Evolutionary conservation across 2,797 vertebrate genomes (phyloP), one percentile per base, ranked within the genome.

Genomic region (Platyrinchus mystaceus): DNA sequence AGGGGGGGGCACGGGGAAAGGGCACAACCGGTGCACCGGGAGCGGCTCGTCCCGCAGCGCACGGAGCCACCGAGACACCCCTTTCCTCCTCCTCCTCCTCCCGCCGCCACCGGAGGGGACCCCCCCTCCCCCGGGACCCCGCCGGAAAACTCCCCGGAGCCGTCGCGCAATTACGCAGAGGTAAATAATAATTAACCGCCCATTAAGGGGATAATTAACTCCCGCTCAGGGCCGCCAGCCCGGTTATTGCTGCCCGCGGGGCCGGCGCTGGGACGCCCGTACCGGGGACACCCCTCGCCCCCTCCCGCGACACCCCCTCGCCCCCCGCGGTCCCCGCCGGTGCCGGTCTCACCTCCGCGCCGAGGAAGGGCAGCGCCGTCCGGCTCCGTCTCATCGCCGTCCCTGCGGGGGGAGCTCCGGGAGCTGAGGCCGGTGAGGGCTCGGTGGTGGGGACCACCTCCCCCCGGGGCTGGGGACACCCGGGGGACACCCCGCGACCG

Each of bases 191-290:
- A 95, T 96, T 95, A 96, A 95, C 93, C 23, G 34, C 73, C 91
- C 84, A 92, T 95, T 94, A 94, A 64, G 64, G 43, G 77, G 87
- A 90, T 96, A 96, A 95, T 96, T 95, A 96, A 94, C 87, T 93
- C 81, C 62, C 20, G 7, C 56, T 34, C 68, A 89, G 46, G 6
- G 77, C 76, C 90, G 63, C 77, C 84, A 82, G 52, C 68, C 55
- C 60, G 74, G 69, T 94, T 91, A 94, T 81, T 87, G 78, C 88
- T 36, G 63, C 91, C 86, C 49, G 18, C 70, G 58, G 93, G 86
- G 53, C 44, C 78, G 63, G 73, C 24, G 62, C 77, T 64, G 84
- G 63, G 87, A 85, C 49, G n/a, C 14, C 52, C 22, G 4, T 5
- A 62, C 32, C 47, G 80, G 73, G 84, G 73, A 84, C 66, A 44